These are phyloP conservation scores for Drosophila kanapiae DNA, from an alignment of 1,140 invertebrate species.

Conservation along the genomic window DNA sequence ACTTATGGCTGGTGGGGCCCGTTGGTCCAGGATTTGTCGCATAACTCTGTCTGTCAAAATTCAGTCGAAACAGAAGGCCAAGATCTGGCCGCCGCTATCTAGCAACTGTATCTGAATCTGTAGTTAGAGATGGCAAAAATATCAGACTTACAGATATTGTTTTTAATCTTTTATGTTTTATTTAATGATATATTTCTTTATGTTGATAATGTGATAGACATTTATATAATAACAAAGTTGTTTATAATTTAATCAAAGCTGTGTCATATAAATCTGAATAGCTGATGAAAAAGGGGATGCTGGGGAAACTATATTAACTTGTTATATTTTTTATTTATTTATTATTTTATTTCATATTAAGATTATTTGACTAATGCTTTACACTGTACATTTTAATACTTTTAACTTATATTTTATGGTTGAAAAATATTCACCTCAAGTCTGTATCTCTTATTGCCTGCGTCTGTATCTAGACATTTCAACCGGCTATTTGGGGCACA, in stretches of 20 bases:
- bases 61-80: slow-evolving; percentile 13
- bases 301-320: neutral
- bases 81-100: slow-evolving; percentile 21
- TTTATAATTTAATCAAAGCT: neutral
- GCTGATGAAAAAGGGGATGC: too few species aligned
- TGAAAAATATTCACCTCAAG: neutral
- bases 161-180: neutral
- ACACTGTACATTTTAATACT: neutral
- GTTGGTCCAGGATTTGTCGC: slow-evolving; percentile 78
- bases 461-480: neutral
- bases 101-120: slow-evolving; percentile 17
- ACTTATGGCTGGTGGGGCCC: slow-evolving; percentile 74
- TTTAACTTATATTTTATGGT: neutral
- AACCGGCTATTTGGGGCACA: slow-evolving; percentile 31
- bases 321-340: neutral
- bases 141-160: neutral
- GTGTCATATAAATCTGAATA: neutral
- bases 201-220: neutral
- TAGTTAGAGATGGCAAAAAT: neutral
- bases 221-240: neutral
- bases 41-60: slow-evolving; percentile 68
- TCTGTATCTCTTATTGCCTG: neutral
- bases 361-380: neutral
- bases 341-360: neutral
- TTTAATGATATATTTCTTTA: neutral